Percentiles rank a stretch among this genome's conserved stretches.
Evolutionary conservation across 2,888 invertebrate species (phyloP).

Genomic region (Sesia bembeciformis): DNA sequence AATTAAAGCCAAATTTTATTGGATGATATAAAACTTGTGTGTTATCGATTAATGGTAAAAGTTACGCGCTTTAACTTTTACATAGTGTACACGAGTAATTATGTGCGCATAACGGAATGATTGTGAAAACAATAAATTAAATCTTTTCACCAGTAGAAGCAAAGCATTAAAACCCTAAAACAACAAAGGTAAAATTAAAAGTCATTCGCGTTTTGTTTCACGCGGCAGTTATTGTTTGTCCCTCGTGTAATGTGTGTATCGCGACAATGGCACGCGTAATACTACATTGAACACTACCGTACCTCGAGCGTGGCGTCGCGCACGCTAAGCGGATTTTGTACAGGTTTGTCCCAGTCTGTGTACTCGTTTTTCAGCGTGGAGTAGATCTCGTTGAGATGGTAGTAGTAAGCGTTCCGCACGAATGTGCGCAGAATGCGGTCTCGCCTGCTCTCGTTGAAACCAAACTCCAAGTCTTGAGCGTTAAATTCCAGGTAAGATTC

Average conservation of each 20-base stretch:
- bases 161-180: too few species aligned
- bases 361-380: slow-evolving; percentile 96
- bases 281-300: slow-evolving; percentile 8
- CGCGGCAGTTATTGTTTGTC: background rate
- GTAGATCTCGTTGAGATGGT: slow-evolving; percentile 95
- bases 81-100: too few species aligned
- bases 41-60: too few species aligned
- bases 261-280: background rate
- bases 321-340: slow-evolving; percentile 89
- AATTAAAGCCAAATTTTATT: too few species aligned
- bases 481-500: slow-evolving; percentile 88
- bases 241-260: background rate
- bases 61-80: too few species aligned
- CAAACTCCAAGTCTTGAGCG: slow-evolving; percentile 90
- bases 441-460: slow-evolving; percentile 90
- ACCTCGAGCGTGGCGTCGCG: slow-evolving; percentile 87
- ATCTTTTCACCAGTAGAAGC: too few species aligned
- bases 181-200: background rate
- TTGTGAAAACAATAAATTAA: too few species aligned
- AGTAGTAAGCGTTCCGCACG: slow-evolving; percentile 95
- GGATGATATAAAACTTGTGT: too few species aligned
- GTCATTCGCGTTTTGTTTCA: background rate
- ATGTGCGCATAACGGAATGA: too few species aligned
- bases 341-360: slow-evolving; percentile 95
- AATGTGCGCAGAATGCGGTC: slow-evolving; percentile 92